Evolutionary conservation across 2,797 vertebrate species (phyloP), one percentile per base, ranked within the genome.

Genomic region (Taenioides sp.): DNA sequence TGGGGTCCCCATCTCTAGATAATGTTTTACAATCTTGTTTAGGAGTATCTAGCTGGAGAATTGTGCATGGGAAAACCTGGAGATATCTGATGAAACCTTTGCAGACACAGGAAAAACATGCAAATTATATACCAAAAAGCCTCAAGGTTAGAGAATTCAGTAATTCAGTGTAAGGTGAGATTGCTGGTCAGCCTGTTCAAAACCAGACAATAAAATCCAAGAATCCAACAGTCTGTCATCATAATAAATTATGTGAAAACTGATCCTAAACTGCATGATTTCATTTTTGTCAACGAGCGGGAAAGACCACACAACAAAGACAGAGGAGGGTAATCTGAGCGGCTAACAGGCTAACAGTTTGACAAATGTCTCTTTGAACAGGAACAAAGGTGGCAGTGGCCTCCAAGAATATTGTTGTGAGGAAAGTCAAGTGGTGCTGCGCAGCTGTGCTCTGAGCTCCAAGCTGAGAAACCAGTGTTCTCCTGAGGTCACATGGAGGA

Each of bases 351-450:
- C 71, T 57, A 61, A 58, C 62, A 57, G 34, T 10, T 40, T 52
- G 74, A 73, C 69, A 80, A 82, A 84, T 81, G 83, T 78, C 84
- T 79, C 63, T 47, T 69, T 27, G 14, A 84, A 71, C 52, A 31
- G 77, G 67, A 84, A 86, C 79, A 84, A 77, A 85, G 86, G 83
- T 72, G 76, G 68, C 76, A 60, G 22, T 58, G 40, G 80, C 73
- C 79, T 80, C 74, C 22, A 80, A 87, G 88, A 90, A 85, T 83
- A 76, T 81, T 88, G 87, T 88, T 88, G 89, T 80, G 80, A 72
- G 85, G 84, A 71, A 87, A 87, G 88, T 89, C 90, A 85, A 92
- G 87, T 89, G 89, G 82, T 84, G 78, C 65, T 61, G 80, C 90
- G 87, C 92, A 91, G 88, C 88, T 92, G 91, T 87, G 87, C 82